Evolutionary conservation across 2,113 vertebrate genomes (phyloP).

Genomic region (Scytalopus superciliaris): DNA sequence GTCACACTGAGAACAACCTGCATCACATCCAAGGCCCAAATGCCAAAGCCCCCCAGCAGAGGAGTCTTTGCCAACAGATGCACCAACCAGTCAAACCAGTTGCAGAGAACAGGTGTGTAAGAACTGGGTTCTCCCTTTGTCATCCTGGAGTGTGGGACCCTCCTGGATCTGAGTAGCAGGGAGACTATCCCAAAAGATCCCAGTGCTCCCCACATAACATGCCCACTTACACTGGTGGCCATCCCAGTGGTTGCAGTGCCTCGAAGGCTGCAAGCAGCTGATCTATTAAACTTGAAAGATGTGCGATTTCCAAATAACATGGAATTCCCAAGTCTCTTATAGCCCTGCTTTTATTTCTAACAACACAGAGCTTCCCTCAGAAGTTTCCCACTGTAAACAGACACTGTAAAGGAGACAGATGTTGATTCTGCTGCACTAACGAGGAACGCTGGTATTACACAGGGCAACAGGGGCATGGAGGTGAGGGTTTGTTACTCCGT

Average conservation of each 20-base stretch:
- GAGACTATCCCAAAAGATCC: rapidly evolving
- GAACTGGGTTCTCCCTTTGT: rapidly evolving
- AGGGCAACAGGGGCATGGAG: not conserved
- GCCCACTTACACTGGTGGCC: rapidly evolving
- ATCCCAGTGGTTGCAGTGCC: not conserved
- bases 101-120: rapidly evolving
- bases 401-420: not conserved
- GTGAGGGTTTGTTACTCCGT: not conserved
- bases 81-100: too few species aligned
- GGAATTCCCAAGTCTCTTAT: constrained; percentile 22
- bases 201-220: not conserved
- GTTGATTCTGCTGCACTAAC: not conserved
- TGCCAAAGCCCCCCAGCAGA: not conserved
- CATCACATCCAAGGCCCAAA: not conserved
- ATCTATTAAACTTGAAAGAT: not conserved
- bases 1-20: rapidly evolving
- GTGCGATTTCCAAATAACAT: not conserved
- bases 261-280: not conserved
- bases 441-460: not conserved
- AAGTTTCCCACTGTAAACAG: constrained; percentile 13
- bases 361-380: constrained; percentile 30
- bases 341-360: constrained; percentile 34
- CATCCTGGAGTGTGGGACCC: rapidly evolving
- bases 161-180: rapidly evolving
- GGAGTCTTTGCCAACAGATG: not conserved